phyloP scores from a whole-genome alignment of 2,797 vertebrate genomes.

The Melanotaenia maccullochi region DNA sequence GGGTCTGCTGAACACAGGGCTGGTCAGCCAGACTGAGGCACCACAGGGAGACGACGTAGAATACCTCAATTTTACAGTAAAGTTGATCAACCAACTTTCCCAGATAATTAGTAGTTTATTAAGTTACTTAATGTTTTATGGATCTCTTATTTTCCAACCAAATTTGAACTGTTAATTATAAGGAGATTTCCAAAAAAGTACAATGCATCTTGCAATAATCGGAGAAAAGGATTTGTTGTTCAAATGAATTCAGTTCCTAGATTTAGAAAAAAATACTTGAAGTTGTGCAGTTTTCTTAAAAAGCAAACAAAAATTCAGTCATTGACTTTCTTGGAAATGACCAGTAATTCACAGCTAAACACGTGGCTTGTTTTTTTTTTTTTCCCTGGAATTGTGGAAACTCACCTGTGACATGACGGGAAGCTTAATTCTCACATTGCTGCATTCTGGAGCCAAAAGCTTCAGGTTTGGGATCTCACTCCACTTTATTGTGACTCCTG shows the following conservation, averaged over 20 bases:
- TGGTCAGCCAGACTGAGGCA: constrained; percentile 27
- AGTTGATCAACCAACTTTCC: constrained; percentile 25
- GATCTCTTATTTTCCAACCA: background rate
- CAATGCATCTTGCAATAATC: too few relatives aligned
- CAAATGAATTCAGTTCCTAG: background rate
- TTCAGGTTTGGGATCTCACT: constrained; percentile 40
- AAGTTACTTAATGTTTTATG: constrained; percentile 4
- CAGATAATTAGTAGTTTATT: background rate
- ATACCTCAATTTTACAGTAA: constrained; percentile 35
- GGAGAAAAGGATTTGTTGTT: background rate
- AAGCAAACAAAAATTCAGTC: background rate
- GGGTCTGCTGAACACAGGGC: constrained; percentile 25
- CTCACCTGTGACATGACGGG: background rate
- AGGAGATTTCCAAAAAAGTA: background rate
- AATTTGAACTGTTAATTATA: too few relatives aligned
- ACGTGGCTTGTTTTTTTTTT: background rate
- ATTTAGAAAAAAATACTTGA: background rate
- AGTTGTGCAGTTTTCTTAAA: background rate
- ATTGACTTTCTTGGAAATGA: background rate
- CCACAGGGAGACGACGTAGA: constrained; percentile 45
- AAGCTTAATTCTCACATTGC: constrained; percentile 11
- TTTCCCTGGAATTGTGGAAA: background rate
- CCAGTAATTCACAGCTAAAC: background rate
- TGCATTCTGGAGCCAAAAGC: constrained; percentile 30
- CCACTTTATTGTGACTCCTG: constrained; percentile 61